Conservation (phyloP, 2,797 vertebrate species). For the Ambastaia sidthimunki region DNA sequence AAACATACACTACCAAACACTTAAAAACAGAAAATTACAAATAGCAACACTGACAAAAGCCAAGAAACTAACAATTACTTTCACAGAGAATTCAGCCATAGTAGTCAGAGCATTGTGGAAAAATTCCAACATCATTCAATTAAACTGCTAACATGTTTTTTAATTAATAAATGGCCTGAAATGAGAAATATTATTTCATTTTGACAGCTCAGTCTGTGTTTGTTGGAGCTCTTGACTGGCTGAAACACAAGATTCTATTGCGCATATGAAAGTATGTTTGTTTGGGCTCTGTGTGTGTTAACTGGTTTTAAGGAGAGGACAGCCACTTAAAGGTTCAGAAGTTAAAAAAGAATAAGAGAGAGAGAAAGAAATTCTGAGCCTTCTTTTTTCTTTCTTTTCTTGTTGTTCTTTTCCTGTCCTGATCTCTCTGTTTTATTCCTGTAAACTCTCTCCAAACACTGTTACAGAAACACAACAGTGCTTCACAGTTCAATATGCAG, state of each 20-base stretch:
- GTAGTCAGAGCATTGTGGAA: slow-evolving; percentile 13
- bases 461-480: too few species aligned
- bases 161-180: slow-evolving; percentile 33
- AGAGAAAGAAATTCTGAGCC: background rate
- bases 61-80: too few species aligned
- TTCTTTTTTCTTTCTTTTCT: background rate
- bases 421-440: background rate
- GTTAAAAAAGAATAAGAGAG: too few species aligned
- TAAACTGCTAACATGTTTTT: slow-evolving; percentile 13
- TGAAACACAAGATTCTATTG: slow-evolving; percentile 60
- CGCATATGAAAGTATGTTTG: slow-evolving; percentile 32
- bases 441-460: background rate
- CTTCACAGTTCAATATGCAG: too few species aligned
- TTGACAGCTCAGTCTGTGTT: slow-evolving; percentile 20
- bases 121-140: slow-evolving; percentile 22
- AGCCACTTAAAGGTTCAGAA: background rate
- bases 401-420: background rate
- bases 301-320: slow-evolving; percentile 66
- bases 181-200: slow-evolving; percentile 5
- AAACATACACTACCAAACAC: background rate
- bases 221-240: slow-evolving; percentile 60
- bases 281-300: slow-evolving; percentile 43
- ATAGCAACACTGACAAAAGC: slow-evolving; percentile 12
- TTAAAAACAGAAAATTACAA: slow-evolving; percentile 2
- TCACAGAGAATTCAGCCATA: background rate